These are phyloP conservation scores for Erebia palarica DNA, from an alignment of 2,888 invertebrate genomes.

Conservation along the genomic window DNA sequence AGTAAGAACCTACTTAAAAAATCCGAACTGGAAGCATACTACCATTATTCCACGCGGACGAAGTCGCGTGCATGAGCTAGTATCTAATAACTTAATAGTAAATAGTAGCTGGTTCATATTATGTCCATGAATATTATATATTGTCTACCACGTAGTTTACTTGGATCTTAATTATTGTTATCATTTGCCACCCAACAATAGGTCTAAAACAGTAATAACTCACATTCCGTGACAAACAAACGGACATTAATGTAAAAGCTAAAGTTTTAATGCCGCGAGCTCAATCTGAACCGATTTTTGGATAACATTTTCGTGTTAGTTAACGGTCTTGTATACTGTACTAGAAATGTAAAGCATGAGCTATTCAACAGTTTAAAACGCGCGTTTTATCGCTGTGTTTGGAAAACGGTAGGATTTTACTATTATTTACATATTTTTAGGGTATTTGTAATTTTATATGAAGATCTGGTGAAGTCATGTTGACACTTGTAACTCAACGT, in stretches of 20 bases:
- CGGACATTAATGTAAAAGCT: conserved; percentile 6
- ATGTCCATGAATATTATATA: too few relatives aligned
- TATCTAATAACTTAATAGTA: too few relatives aligned
- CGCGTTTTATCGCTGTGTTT: conserved; percentile 1
- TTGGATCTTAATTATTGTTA: not conserved
- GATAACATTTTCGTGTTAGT: conserved; percentile 31
- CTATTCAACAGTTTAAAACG: not conserved
- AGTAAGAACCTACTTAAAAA: too few relatives aligned
- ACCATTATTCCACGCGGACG: too few relatives aligned
- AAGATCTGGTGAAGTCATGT: too few relatives aligned
- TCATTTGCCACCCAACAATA: not conserved
- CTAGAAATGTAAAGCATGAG: conserved; percentile 16
- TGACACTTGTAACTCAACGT: too few relatives aligned
- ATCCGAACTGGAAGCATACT: too few relatives aligned
- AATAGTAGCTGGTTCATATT: too few relatives aligned
- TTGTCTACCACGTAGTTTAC: too few relatives aligned
- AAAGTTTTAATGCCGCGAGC: conserved; percentile 17
- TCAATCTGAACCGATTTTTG: conserved; percentile 24
- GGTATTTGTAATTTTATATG: too few relatives aligned
- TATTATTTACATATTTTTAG: too few relatives aligned
- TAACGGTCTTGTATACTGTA: conserved; percentile 21
- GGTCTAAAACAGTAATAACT: not conserved
- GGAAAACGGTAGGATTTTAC: not conserved
- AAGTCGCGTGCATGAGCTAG: too few relatives aligned
- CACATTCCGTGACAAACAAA: conserved; percentile 14